These are phyloP conservation scores for Euclidia mi DNA, from an alignment of 2,888 invertebrate genomes.

Conservation along the genomic window DNA sequence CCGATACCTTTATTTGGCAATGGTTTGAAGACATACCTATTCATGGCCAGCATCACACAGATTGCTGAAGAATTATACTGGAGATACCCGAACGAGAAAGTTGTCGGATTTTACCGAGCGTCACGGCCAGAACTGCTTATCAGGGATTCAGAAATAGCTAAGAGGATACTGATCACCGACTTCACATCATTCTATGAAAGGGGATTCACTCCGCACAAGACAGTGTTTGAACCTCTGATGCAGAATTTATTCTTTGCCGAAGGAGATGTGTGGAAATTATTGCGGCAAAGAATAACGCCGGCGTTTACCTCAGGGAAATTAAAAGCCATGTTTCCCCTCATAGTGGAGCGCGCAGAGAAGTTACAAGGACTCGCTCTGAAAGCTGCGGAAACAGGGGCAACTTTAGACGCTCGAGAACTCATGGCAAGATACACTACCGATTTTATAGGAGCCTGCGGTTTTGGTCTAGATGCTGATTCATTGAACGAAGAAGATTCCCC, in stretches of 20 bases:
- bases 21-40: conserved; percentile 47
- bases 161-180: conserved; percentile 31
- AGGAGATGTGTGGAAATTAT: conserved; percentile 68
- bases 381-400: conserved; percentile 39
- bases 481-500: conserved; percentile 63
- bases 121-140: conserved; percentile 36
- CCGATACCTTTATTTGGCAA: conserved; percentile 76
- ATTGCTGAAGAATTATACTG: conserved; percentile 24
- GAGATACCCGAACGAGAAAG: conserved; percentile 26
- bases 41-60: conserved; percentile 14
- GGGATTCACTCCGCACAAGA: conserved; percentile 32
- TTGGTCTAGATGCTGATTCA: conserved; percentile 65
- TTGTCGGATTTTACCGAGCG: conserved; percentile 31
- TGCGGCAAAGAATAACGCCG: conserved; percentile 66
- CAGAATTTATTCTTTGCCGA: conserved; percentile 65
- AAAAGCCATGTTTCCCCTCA: conserved; percentile 70
- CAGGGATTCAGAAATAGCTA: conserved; percentile 36
- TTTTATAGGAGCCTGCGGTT: conserved; percentile 71
- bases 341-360: conserved; percentile 64
- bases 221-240: conserved; percentile 50
- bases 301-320: conserved; percentile 66
- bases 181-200: conserved; percentile 37
- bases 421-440: conserved; percentile 71
- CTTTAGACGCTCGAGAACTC: conserved; percentile 60
- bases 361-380: conserved; percentile 49